These are phyloP conservation scores for Heliconius ethilla DNA, from an alignment of 2,888 invertebrate genomes.

Conservation along the genomic window DNA sequence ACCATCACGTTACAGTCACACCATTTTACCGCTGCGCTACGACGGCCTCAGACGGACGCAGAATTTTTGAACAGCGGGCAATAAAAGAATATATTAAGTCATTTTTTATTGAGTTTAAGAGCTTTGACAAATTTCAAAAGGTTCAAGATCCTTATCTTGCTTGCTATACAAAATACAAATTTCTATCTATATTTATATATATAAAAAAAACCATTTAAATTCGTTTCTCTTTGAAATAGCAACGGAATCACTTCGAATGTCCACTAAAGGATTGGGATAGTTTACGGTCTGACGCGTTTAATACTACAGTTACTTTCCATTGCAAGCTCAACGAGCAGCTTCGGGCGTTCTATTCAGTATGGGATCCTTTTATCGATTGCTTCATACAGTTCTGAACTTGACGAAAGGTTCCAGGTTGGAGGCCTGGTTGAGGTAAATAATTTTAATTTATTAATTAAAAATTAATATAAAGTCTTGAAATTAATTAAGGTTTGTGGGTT, in stretches of 20 bases:
- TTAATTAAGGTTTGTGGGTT: too few relatives aligned
- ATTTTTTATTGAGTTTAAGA: too few relatives aligned
- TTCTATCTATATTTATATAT: background rate
- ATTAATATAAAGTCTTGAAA: too few relatives aligned
- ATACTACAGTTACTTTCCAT: conserved; percentile 3
- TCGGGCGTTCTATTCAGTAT: background rate
- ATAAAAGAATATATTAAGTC: too few relatives aligned
- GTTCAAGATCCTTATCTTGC: too few relatives aligned
- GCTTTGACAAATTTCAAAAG: too few relatives aligned
- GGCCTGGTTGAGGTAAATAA: background rate
- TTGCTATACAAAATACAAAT: background rate
- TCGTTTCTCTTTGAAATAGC: background rate
- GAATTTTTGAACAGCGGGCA: too few relatives aligned
- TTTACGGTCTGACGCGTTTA: conserved; percentile 27
- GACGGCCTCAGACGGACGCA: too few relatives aligned
- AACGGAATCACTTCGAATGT: conserved; percentile 18
- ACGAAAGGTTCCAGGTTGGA: background rate
- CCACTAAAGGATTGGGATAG: conserved; percentile 18
- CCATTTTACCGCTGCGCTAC: too few relatives aligned
- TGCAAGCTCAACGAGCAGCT: background rate
- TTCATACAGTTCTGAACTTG: background rate
- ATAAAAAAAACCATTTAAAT: background rate
- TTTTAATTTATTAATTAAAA: background rate
- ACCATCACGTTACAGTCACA: too few relatives aligned
- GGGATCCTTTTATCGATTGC: conserved; percentile 5